Conservation (phyloP, 2,888 invertebrate genomes). For the Lypha dubia region DNA sequence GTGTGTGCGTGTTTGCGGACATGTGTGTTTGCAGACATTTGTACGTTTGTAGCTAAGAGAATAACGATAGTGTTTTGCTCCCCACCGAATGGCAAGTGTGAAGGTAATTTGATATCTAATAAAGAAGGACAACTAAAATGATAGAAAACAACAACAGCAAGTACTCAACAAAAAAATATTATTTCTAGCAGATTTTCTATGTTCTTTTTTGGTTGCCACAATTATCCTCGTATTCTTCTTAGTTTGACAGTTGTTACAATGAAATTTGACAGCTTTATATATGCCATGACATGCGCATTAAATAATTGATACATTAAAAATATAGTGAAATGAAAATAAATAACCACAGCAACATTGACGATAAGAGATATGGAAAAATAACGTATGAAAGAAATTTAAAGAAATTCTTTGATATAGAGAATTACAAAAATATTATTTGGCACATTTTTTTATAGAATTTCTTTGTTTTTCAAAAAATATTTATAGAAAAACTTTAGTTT, state of each 20-base stretch:
- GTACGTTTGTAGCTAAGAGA: background rate
- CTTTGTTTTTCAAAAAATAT: background rate
- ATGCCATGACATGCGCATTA: constrained; percentile 66
- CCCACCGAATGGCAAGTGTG: constrained; percentile 2
- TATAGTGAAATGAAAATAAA: background rate
- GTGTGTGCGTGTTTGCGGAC: background rate
- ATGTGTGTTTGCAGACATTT: background rate
- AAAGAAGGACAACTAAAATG: constrained; percentile 60
- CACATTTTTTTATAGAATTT: background rate
- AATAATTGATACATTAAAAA: constrained; percentile 61
- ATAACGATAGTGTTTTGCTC: constrained; percentile 5
- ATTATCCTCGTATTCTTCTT: constrained; percentile 40
- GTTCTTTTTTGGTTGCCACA: background rate
- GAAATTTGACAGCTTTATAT: constrained; percentile 60
- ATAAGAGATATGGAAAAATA: background rate
- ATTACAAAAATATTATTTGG: background rate
- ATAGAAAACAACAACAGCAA: constrained; percentile 26
- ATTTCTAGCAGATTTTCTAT: background rate
- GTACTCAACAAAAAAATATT: background rate
- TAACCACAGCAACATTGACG: constrained; percentile 5
- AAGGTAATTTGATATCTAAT: constrained; percentile 57
- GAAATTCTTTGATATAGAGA: constrained; percentile 19
- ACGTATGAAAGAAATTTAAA: background rate
- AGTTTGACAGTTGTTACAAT: constrained; percentile 70
- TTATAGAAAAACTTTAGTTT: background rate